These are phyloP conservation scores for Salvelinus fontinalis DNA, from an alignment of 2,113 vertebrate species.

Conservation along the genomic window DNA sequence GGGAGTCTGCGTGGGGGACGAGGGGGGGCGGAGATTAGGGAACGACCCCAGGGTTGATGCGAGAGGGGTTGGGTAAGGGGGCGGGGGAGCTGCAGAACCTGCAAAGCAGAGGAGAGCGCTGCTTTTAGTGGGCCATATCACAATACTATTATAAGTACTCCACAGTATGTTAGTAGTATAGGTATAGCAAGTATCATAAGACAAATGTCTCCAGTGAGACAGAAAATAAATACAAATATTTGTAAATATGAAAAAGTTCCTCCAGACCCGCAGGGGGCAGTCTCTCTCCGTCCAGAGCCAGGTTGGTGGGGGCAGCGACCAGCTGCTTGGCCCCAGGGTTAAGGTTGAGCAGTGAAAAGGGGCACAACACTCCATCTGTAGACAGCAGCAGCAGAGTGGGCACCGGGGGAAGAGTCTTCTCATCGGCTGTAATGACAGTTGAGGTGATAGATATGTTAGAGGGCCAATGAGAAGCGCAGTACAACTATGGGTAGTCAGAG, in stretches of 20 bases:
- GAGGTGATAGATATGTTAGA: neutral
- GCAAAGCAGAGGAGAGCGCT: constrained; percentile 23
- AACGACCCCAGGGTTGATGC: constrained; percentile 1
- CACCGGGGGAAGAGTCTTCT: constrained; percentile 83
- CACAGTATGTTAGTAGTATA: neutral
- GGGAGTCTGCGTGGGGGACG: constrained; percentile 11
- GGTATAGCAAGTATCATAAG: neutral
- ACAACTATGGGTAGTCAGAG: neutral
- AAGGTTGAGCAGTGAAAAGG: constrained; percentile 90
- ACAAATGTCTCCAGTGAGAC: neutral
- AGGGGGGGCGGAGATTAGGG: constrained; percentile 31
- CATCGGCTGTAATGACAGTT: constrained; percentile 76
- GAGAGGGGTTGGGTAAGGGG: constrained; percentile 36
- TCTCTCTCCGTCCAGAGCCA: constrained; percentile 82
- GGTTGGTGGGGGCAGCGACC: constrained; percentile 52
- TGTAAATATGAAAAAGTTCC: neutral
- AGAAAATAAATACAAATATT: neutral
- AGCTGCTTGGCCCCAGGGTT: constrained; percentile 81
- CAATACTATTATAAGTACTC: neutral
- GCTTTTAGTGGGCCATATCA: neutral
- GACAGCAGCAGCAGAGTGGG: constrained; percentile 91
- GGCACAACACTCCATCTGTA: constrained; percentile 92
- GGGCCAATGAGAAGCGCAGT: too few relatives aligned
- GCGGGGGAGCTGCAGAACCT: constrained; percentile 47
- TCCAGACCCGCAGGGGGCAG: constrained; percentile 76